Percentiles rank a stretch among this genome's conserved stretches.
phyloP scores from a whole-genome alignment of 2,888 invertebrate species.

The Plutella xylostella region DNA sequence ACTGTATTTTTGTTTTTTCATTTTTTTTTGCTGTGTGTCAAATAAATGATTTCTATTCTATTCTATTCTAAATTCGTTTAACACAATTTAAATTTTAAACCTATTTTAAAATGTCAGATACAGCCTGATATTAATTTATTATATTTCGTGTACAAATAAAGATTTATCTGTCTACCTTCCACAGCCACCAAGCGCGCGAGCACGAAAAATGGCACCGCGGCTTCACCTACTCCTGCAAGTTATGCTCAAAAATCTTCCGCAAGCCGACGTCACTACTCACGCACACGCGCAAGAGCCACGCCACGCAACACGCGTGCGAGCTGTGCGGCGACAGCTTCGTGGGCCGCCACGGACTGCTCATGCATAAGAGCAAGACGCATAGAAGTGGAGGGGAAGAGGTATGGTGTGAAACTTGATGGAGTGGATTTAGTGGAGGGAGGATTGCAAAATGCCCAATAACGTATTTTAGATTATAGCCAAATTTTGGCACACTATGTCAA shows the following conservation, averaged over 20 bases:
- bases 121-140: no score
- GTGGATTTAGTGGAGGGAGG: no score
- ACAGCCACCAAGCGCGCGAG: slow-evolving; percentile 45
- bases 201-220: slow-evolving; percentile 54
- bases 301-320: slow-evolving; percentile 33
- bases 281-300: slow-evolving; percentile 41
- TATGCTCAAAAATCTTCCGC: slow-evolving; percentile 37
- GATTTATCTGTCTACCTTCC: no score
- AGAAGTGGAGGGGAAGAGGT: slow-evolving; percentile 5
- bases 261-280: slow-evolving; percentile 23
- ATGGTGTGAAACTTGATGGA: no score
- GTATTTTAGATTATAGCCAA: no score
- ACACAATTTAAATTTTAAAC: no score
- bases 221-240: slow-evolving; percentile 36
- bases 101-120: no score
- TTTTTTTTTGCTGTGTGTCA: no score
- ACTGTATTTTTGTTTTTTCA: no score
- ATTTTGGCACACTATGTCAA: neutral
- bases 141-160: no score
- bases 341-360: slow-evolving; percentile 33
- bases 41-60: no score
- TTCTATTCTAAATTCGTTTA: no score
- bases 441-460: neutral
- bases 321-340: slow-evolving; percentile 44
- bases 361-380: slow-evolving; percentile 44